Evolutionary conservation across 2,888 invertebrate species (phyloP).

Genomic region (Lasius fuliginosus): DNA sequence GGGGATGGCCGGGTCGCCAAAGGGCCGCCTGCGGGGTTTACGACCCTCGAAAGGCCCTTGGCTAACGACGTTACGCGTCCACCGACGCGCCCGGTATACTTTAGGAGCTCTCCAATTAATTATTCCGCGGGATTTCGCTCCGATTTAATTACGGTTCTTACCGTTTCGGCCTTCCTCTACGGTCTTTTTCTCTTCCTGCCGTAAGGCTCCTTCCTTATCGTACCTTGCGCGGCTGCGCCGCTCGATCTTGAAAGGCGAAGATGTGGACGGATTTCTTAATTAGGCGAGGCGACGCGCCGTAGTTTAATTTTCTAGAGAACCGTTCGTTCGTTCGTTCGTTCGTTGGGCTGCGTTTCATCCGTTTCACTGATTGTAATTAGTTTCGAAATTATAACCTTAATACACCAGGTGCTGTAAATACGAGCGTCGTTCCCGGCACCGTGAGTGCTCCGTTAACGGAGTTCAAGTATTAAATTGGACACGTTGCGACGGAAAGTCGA

Average conservation of each 20-base stretch:
- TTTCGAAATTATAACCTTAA: slow-evolving; percentile 64
- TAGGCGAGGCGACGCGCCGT: slow-evolving; percentile 68
- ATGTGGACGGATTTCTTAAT: slow-evolving; percentile 76
- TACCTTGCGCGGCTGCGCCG: slow-evolving; percentile 39
- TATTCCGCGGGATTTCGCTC: slow-evolving; percentile 83
- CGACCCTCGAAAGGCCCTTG: slow-evolving; percentile 78
- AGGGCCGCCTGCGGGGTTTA: slow-evolving; percentile 74
- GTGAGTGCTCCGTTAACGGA: not conserved
- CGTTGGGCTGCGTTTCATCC: not conserved
- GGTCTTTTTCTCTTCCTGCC: slow-evolving; percentile 46
- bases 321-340: slow-evolving; percentile 29
- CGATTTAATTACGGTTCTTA: slow-evolving; percentile 83
- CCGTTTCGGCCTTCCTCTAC: slow-evolving; percentile 68
- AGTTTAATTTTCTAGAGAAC: slow-evolving; percentile 70
- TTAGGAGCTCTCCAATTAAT: slow-evolving; percentile 83
- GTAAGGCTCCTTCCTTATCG: slow-evolving; percentile 55
- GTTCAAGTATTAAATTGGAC: slow-evolving; percentile 46
- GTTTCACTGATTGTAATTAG: slow-evolving; percentile 58
- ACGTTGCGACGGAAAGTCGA: slow-evolving; percentile 56
- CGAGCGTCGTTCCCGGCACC: not conserved
- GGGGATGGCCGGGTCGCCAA: slow-evolving; percentile 67
- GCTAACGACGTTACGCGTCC: slow-evolving; percentile 82
- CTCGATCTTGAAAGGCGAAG: slow-evolving; percentile 72
- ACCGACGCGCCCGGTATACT: slow-evolving; percentile 82
- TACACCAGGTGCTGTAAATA: slow-evolving; percentile 47